Conservation (phyloP, 2,797 vertebrate species). For the Dromococcyx pavoninus region DNA sequence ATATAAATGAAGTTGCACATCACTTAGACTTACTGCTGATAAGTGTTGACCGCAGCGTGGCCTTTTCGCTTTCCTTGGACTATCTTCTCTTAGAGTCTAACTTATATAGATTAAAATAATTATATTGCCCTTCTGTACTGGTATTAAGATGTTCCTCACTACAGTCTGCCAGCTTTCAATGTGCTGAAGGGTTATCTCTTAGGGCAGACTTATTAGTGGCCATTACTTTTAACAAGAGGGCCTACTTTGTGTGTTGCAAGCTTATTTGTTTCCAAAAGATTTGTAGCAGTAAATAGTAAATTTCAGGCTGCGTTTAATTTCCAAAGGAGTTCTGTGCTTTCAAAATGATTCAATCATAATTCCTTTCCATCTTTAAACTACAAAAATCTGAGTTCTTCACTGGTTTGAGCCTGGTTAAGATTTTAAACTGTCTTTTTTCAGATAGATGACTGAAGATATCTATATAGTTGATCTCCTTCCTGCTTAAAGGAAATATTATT, state of each 20-base stretch:
- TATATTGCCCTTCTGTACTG: background rate
- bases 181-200: background rate
- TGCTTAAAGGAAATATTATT: background rate
- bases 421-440: background rate
- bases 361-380: background rate
- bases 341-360: background rate
- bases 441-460: background rate
- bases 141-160: background rate
- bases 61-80: background rate
- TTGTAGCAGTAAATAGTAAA: background rate
- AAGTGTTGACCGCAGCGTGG: background rate
- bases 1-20: background rate
- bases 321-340: background rate
- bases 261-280: background rate
- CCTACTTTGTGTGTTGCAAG: background rate
- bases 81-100: background rate
- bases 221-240: background rate
- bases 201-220: background rate
- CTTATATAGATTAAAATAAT: background rate
- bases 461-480: background rate
- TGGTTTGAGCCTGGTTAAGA: background rate
- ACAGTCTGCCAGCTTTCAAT: background rate
- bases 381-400: background rate
- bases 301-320: background rate
- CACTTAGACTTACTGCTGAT: conserved; percentile 3